phyloP scores from a whole-genome alignment of 2,797 vertebrate species.

The Microctenopoma steveboyesi region DNA sequence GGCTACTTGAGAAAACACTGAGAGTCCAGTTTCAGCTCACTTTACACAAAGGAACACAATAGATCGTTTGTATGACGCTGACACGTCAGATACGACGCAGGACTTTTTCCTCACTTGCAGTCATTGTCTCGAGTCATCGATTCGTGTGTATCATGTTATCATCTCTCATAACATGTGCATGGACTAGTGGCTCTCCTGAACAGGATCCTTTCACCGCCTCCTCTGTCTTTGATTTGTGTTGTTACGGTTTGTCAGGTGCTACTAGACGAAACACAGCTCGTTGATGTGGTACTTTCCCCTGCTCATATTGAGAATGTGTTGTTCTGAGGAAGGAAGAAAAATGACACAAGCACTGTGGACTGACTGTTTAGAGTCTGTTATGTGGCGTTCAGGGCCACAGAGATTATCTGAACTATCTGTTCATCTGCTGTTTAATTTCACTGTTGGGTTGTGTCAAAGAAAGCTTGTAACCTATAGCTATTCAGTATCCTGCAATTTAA shows the following conservation, averaged over 20 bases:
- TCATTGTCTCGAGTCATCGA: slow-evolving; percentile 26
- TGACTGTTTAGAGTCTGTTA: not conserved
- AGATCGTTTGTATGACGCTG: slow-evolving; percentile 29
- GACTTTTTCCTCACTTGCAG: slow-evolving; percentile 4
- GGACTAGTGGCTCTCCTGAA: not conserved
- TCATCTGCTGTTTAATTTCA: not conserved
- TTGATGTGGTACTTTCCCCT: slow-evolving; percentile 21
- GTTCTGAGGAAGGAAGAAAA: not conserved
- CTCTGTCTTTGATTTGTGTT: slow-evolving; percentile 28
- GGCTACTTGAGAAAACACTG: slow-evolving; percentile 33
- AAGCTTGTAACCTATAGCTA: not conserved
- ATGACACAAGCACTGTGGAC: not conserved
- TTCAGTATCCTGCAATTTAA: not conserved
- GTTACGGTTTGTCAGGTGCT: slow-evolving; percentile 14
- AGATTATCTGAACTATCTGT: not conserved
- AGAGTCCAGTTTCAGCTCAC: slow-evolving; percentile 15
- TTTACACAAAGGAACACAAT: slow-evolving; percentile 36
- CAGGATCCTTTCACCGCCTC: not conserved
- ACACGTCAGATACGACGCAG: slow-evolving; percentile 18
- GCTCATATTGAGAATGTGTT: not conserved
- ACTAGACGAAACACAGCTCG: slow-evolving; percentile 3
- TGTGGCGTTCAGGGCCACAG: not conserved
- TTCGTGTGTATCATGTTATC: slow-evolving; percentile 22
- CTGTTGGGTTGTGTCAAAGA: not conserved
- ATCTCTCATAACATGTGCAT: slow-evolving; percentile 5